Percentiles rank a stretch among this genome's conserved stretches.
phyloP scores from a whole-genome alignment of 2,113 vertebrate genomes.

The Boulengeromyrus knoepffleri region DNA sequence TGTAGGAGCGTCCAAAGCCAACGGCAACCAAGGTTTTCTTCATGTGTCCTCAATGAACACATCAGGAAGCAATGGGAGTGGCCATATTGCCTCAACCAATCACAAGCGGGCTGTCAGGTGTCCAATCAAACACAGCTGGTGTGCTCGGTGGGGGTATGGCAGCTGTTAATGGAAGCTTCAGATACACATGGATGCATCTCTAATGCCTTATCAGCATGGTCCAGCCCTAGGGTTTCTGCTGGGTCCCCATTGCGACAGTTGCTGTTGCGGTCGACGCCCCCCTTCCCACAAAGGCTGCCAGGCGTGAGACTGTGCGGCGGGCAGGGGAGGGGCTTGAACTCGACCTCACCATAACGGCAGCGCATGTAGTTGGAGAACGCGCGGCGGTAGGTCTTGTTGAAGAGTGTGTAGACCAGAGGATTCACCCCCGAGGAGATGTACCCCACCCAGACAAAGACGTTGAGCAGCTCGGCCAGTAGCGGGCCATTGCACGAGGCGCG shows the following conservation, averaged over 20 bases:
- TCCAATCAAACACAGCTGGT: slow-evolving; percentile 68
- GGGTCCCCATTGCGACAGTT: slow-evolving; percentile 66
- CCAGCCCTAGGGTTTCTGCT: slow-evolving; percentile 53
- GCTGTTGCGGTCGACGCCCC: slow-evolving; percentile 72
- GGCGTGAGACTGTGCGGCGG: slow-evolving; percentile 70
- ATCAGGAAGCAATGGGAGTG: neutral
- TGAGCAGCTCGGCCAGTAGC: slow-evolving; percentile 80
- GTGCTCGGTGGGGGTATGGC: slow-evolving; percentile 68
- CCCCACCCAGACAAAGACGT: slow-evolving; percentile 96
- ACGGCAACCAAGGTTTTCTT: neutral
- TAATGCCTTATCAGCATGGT: slow-evolving; percentile 60
- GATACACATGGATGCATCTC: slow-evolving; percentile 69
- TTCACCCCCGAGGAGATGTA: slow-evolving; percentile 96
- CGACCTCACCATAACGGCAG: slow-evolving; percentile 66
- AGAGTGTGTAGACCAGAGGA: slow-evolving; percentile 94
- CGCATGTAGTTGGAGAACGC: slow-evolving; percentile 92
- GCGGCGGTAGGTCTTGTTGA: slow-evolving; percentile 90
- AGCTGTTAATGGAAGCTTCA: slow-evolving; percentile 76
- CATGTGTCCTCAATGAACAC: neutral
- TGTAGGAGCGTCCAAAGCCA: neutral
- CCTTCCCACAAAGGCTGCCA: slow-evolving; percentile 52
- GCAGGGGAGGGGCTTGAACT: slow-evolving; percentile 53
- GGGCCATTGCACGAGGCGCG: slow-evolving; percentile 71
- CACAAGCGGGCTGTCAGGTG: neutral
- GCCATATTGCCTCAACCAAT: neutral